These are phyloP conservation scores for Pyrgus malvae DNA, from an alignment of 2,888 invertebrate species.

Conservation along the genomic window DNA sequence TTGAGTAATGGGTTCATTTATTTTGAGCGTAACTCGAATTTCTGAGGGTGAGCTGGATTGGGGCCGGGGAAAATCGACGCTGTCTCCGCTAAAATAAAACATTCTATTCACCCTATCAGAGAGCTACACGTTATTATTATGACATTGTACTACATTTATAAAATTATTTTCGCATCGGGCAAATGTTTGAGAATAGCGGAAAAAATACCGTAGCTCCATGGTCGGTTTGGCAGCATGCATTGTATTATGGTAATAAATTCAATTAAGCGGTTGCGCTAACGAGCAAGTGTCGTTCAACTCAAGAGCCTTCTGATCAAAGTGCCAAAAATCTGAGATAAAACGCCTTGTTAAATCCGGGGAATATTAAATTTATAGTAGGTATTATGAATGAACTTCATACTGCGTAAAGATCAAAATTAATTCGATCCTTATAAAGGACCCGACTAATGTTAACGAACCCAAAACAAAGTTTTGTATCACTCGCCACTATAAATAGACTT, in stretches of 20 bases:
- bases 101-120: neutral
- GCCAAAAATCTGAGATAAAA: constrained; percentile 16
- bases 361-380: neutral
- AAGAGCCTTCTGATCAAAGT: constrained; percentile 37
- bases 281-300: constrained; percentile 62
- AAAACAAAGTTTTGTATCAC: constrained; percentile 43
- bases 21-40: constrained; percentile 9
- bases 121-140: too few relatives aligned
- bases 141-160: constrained; percentile 7
- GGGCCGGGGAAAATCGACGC: constrained; percentile 12
- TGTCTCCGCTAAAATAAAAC: constrained; percentile 4
- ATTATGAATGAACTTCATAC: neutral
- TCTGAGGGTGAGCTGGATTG: constrained; percentile 5
- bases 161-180: constrained; percentile 14
- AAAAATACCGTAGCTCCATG: constrained; percentile 57
- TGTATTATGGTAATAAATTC: constrained; percentile 74
- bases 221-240: constrained; percentile 62
- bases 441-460: constrained; percentile 59
- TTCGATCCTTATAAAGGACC: constrained; percentile 39
- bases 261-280: constrained; percentile 61
- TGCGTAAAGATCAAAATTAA: too few relatives aligned
- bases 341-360: constrained; percentile 5
- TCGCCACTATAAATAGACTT: constrained; percentile 58
- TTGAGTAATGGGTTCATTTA: constrained; percentile 15
- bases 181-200: constrained; percentile 29